Evolutionary conservation across 2,113 vertebrate genomes (phyloP).

Genomic region (Centropristis striata): DNA sequence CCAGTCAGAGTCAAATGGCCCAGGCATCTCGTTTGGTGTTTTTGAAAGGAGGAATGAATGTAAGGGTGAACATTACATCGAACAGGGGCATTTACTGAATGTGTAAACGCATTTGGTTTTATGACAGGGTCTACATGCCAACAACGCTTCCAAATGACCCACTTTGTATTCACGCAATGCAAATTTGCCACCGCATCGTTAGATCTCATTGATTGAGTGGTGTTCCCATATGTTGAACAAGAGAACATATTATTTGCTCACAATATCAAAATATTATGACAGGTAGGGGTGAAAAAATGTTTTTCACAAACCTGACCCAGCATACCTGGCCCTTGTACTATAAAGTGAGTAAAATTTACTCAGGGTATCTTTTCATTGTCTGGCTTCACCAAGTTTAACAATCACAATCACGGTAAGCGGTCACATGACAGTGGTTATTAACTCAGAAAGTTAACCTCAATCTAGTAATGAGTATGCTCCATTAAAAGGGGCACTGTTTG

Average conservation of each 20-base stretch:
- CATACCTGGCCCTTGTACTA: neutral
- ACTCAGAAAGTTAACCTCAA: neutral
- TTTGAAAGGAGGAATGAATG: conserved; percentile 60
- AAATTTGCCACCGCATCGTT: conserved; percentile 78
- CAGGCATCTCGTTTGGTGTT: conserved; percentile 61
- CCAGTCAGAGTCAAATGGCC: conserved; percentile 82
- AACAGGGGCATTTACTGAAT: conserved; percentile 77
- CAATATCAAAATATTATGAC: conserved; percentile 71
- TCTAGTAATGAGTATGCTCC: neutral
- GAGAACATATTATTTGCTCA: conserved; percentile 71
- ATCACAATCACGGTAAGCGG: neutral
- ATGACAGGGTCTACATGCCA: conserved; percentile 72
- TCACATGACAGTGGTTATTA: neutral
- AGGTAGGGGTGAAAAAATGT: neutral
- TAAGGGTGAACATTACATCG: conserved; percentile 76
- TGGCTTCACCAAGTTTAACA: neutral
- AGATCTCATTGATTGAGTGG: conserved; percentile 74
- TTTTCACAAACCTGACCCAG: neutral
- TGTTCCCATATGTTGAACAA: conserved; percentile 72
- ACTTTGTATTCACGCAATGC: conserved; percentile 84
- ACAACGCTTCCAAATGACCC: conserved; percentile 82
- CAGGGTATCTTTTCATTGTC: too few relatives aligned
- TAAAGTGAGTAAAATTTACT: too few relatives aligned
- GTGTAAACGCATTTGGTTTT: conserved; percentile 81
- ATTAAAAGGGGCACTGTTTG: neutral